Base-by-base conservation (phyloP, 2,113 vertebrate genomes). In the Zosterops pallidus region DNA sequence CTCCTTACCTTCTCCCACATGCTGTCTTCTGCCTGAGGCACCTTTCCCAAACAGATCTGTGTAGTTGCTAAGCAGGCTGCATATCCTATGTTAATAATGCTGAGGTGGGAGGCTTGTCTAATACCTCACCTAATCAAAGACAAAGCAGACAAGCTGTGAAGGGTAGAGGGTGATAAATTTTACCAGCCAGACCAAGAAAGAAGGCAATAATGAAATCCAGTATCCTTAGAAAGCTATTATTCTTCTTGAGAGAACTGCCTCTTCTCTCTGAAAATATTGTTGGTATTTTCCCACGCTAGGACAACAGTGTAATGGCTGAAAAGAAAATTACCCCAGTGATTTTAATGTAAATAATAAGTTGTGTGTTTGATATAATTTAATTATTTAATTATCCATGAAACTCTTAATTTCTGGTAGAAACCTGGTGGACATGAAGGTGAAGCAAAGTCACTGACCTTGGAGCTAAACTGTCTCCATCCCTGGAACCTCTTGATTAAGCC, bases 281-380 rank as follows among this genome's bases (percentile, higher is more conserved):
- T 62, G 63, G 59, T 67, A 53, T 87, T 92, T 92, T 93, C 83
- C 83, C 87, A 93, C 0, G 1, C 60, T 67, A 72, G 75, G 64
- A 49, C 52, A 94, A 93, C 17, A 31, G 15, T 79, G 28, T 89
- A 85, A 57, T 25, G 47, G 50, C 55, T 65, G 65, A 69, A 83
- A 91, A 57, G 62, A 95, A 95, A 94, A 92, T 77, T 3, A 85
- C 67, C 85, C 35, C 21, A 6, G 59, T 53, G 87, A 52, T 76
- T 92, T 95, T 88, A 77, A 91, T 94, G 89, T 69, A 94, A 95
- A 91, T 90, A 95, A 28, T 77, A 86, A 60, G 20, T 68, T 50
- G 8, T 11, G 18, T 76, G 46, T 88, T 95, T 83, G 87, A 94
- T 91, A 94, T 25, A 87, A 80, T 76, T 86, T 89, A 89, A 91